Evolutionary conservation across 2,888 invertebrate genomes (phyloP), one percentile per base, ranked within the genome.

Genomic region (Zaprionus obscuricornis): DNA sequence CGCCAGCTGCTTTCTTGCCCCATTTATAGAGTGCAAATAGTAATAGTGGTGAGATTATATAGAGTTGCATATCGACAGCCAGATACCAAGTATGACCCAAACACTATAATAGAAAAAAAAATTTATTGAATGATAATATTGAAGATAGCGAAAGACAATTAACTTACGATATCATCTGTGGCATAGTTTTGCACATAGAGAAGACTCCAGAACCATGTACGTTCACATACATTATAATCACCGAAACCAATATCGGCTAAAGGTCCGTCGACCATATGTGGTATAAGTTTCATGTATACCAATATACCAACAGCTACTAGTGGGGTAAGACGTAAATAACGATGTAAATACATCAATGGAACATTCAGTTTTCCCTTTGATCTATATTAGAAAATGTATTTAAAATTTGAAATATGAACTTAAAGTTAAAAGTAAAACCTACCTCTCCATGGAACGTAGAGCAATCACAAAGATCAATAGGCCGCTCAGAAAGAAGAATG

Each of bases 401-500:
- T 3, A 17, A 8, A 8, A 18, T n/a, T 8, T 17, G 17, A 6
- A 0, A 17, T 2, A 6, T 22, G 4, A 29, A 10, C 4, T 16
- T 2, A 1, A 16, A 1, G 24, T 8, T 1, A 16, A 39, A 0
- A 5, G 18, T 1, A 7, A 17, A 0, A 37, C 63, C 42, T 18
- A 77, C 81, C 56, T 66, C 2, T 81, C 67, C 62, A 88, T 45
- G 8, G 79, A 50, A 2, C 75, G 76, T 5, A 88, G 51, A 0
- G 73, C 47, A 11, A 69, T 39, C 69, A 75, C 59, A 0, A 91
- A 90, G 1, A 91, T 89, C 0, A 93, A 87, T 14, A 93, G 74
- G 1, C 93, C 93, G 66, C 92, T 92, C n/a, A 93, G 71, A 14
- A 92, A 72, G 66, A 93, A 92, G 76, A 93, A 93, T 0, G 93